Evolutionary conservation across 2,797 vertebrate species (phyloP), one percentile per base, ranked within the genome.

Genomic region (Cyclura pinguis): DNA sequence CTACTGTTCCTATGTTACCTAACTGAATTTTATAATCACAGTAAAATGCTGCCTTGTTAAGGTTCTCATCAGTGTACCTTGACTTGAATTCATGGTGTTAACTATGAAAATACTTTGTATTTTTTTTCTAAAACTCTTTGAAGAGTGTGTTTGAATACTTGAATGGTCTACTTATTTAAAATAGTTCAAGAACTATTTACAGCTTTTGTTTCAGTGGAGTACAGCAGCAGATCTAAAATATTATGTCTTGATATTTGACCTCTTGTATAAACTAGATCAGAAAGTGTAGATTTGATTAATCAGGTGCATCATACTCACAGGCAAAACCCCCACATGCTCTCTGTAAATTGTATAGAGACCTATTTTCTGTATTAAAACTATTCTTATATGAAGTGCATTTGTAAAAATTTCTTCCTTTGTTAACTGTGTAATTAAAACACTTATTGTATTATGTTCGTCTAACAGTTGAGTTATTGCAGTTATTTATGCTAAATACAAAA

Each of bases 331-430:
- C 74, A 90, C 87, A 94, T 89, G 85, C 78, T 91, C 94, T 77
- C 92, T 96, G 84, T 95, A 96, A 96, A 95, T 93, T 93, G 38
- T 93, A 96, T 92, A 95, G 93, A 96, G 93, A 96, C 88, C 92
- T 97, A 97, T 97, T 97, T 97, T 97, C 95, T 95, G 87, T 97
- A 97, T 91, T 24, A 94, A 95, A 96, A 97, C 89, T 97, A 97
- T 97, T 97, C 95, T 96, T 97, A 83, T 97, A 97, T 90, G 91
- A 96, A 89, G 90, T 35, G 80, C 88, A 92, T 96, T 96, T 96
- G 95, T 97, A 91, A 59, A 81, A 94, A 93, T 91, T 85, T 91
- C 95, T 96, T 97, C 92, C 80, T 96, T 90, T 96, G 91, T 96
- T 97, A 93, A 96, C 95, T 96, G 93, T 96, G 96, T 95, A 97